These are phyloP conservation scores for Sebastes kiyomatsui DNA, from an alignment of 2,797 vertebrate species.

Conservation along the genomic window DNA sequence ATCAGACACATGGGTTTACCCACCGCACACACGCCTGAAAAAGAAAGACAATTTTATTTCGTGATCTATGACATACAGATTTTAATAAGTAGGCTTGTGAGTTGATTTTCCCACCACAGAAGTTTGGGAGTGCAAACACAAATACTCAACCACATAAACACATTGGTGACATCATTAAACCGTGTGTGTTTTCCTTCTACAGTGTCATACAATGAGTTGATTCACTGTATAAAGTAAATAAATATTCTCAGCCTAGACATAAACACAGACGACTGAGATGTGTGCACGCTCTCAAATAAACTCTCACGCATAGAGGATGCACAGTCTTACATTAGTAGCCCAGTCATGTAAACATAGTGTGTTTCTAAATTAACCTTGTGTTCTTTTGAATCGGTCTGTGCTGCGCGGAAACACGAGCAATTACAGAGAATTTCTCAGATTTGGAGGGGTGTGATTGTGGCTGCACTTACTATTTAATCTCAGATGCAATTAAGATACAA, in stretches of 20 bases:
- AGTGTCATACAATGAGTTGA: conserved; percentile 22
- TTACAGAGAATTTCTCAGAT: not conserved
- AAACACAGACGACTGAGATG: conserved; percentile 44
- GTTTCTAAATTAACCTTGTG: conserved; percentile 3
- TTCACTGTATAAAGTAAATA: conserved; percentile 35
- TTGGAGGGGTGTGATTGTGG: not conserved
- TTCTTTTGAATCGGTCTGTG: not conserved
- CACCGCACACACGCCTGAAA: conserved; percentile 94
- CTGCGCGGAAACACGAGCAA: not conserved
- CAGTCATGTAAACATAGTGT: conserved; percentile 17
- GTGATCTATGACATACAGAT: not conserved
- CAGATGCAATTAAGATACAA: not conserved
- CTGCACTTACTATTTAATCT: not conserved
- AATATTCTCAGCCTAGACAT: conserved; percentile 23
- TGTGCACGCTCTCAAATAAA: conserved; percentile 24
- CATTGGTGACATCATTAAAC: conserved; percentile 13
- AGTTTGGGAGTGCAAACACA: not conserved
- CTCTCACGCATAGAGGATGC: not conserved
- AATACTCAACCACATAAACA: conserved; percentile 18
- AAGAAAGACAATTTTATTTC: not conserved
- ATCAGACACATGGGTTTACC: conserved; percentile 98
- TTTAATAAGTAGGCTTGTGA: not conserved
- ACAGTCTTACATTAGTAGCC: conserved; percentile 1
- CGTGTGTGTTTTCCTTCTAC: not conserved
- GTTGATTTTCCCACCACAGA: not conserved